A percentile compares a stretch with the other conserved stretches of the same genome.
Evolutionary conservation across 2,113 vertebrate species (phyloP).

Genomic region (Vanacampus margaritifer): DNA sequence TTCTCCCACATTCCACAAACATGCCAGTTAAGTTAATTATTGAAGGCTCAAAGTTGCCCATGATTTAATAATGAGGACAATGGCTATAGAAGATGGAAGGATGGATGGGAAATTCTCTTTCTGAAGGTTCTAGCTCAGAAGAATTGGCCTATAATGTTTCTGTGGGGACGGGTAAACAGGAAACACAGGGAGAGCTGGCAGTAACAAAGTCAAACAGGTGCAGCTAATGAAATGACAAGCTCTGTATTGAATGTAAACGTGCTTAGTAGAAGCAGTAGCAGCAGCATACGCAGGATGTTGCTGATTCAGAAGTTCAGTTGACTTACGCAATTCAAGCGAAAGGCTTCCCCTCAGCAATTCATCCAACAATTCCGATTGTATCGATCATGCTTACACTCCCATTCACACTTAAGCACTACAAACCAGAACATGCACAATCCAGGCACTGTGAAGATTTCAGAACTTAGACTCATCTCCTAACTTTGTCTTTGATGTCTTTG

Average conservation of each 20-base stretch:
- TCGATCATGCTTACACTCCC: not conserved
- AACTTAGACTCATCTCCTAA: conserved; percentile 66
- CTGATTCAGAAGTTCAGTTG: not conserved
- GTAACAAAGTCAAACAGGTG: not conserved
- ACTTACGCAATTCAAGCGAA: not conserved
- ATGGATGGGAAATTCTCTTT: not conserved
- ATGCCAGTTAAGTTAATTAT: too few relatives aligned
- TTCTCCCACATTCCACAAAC: too few relatives aligned
- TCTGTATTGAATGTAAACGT: too few relatives aligned
- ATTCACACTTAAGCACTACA: not conserved
- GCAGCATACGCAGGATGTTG: too few relatives aligned
- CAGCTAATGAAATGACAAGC: not conserved
- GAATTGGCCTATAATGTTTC: not conserved
- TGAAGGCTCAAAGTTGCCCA: not conserved
- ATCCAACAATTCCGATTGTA: not conserved
- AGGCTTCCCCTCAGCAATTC: not conserved
- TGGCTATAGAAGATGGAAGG: not conserved
- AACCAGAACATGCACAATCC: conserved; percentile 7
- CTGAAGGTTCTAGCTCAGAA: not conserved
- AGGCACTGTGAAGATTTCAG: conserved; percentile 54
- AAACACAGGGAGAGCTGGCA: not conserved
- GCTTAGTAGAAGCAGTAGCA: too few relatives aligned
- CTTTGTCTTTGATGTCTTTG: conserved; percentile 52
- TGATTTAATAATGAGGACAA: not conserved
- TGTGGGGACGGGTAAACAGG: not conserved